phyloP scores from a whole-genome alignment of 1,140 invertebrate genomes.

The Diorhabda sublineata region DNA sequence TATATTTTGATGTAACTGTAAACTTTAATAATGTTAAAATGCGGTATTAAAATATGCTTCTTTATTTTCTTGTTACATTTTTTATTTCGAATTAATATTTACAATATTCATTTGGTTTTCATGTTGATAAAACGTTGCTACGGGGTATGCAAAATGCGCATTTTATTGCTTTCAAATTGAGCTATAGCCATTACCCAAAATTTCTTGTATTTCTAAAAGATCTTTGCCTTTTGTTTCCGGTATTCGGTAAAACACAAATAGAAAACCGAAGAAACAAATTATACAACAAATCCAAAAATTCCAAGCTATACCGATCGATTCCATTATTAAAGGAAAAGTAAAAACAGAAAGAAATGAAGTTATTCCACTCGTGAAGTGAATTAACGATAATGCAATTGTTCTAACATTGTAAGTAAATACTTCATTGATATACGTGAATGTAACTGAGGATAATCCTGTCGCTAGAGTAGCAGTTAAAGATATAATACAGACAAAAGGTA shows the following conservation, averaged over 20 bases:
- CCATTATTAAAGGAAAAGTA: slow-evolving; percentile 5
- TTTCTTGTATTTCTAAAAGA: slow-evolving; percentile 11
- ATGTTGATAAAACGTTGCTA: too few species aligned
- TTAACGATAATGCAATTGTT: slow-evolving; percentile 66
- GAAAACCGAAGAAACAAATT: neutral
- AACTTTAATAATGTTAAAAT: neutral
- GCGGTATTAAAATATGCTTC: neutral
- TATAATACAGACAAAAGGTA: slow-evolving; percentile 36
- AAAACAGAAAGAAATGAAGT: neutral
- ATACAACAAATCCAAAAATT: neutral
- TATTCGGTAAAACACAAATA: slow-evolving; percentile 4
- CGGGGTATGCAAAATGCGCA: too few species aligned
- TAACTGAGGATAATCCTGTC: slow-evolving; percentile 70
- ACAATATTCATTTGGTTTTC: too few species aligned
- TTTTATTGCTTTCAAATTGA: too few species aligned
- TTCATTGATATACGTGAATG: slow-evolving; percentile 80
- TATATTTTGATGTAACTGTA: neutral
- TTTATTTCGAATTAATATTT: too few species aligned
- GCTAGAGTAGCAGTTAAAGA: slow-evolving; percentile 36
- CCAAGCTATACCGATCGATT: slow-evolving; percentile 1
- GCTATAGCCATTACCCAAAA: neutral
- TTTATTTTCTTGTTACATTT: too few species aligned
- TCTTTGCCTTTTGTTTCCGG: slow-evolving; percentile 13
- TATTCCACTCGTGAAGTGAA: slow-evolving; percentile 46
- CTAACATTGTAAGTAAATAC: slow-evolving; percentile 74